Evolutionary conservation across 2,113 vertebrate genomes (phyloP).

Genomic region (Mus musculus): GRCm39 chr1:76391001-76391500

Average conservation of each 20-base stretch:
- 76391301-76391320: neutral
- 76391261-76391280: slow-evolving; percentile 17
- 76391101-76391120: neutral
- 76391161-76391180: neutral
- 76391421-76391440: neutral
- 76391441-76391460: neutral
- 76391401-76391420: neutral
- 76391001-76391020: neutral
- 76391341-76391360: neutral
- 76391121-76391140: neutral
- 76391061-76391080: neutral
- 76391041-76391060: neutral
- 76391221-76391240: neutral
- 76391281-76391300: neutral
- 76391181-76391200: neutral
- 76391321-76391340: neutral
- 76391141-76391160: neutral
- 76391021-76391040: neutral
- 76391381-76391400: neutral
- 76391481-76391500: neutral
- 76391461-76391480: neutral
- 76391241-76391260: neutral
- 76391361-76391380: neutral
- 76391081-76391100: neutral
- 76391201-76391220: neutral